These are phyloP conservation scores for Melospiza georgiana DNA, from an alignment of 2,113 vertebrate species.

Conservation along the genomic window DNA sequence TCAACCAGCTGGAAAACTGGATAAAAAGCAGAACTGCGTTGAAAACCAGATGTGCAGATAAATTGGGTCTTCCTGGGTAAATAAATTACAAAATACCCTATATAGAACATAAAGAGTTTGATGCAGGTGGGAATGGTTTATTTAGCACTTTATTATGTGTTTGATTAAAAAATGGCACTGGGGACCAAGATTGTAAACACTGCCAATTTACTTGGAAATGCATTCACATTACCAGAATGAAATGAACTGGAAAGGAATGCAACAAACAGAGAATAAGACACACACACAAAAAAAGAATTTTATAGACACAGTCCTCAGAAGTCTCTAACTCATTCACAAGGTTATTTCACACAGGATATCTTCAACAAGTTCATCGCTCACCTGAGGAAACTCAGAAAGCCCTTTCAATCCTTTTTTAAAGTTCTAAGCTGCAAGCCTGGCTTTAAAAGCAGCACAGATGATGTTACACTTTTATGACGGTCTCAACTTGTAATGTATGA, in stretches of 20 bases:
- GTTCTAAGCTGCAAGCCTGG: background rate
- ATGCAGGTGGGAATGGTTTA: constrained; percentile 65
- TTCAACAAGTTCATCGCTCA: constrained; percentile 14
- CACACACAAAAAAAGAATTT: background rate
- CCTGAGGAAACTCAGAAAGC: constrained; percentile 11
- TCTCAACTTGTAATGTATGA: background rate
- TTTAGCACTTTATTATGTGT: constrained; percentile 67
- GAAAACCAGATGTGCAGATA: constrained; percentile 64
- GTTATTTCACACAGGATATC: constrained; percentile 42
- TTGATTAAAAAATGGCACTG: constrained; percentile 66
- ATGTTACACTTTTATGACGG: constrained; percentile 4
- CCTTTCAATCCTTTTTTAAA: background rate
- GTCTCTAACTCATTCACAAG: background rate
- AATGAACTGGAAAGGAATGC: constrained; percentile 53
- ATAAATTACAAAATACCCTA: constrained; percentile 57
- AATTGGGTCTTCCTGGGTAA: constrained; percentile 61
- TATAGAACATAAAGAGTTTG: constrained; percentile 20
- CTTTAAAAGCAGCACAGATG: constrained; percentile 1
- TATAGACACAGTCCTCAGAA: constrained; percentile 36
- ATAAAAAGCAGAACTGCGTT: constrained; percentile 50
- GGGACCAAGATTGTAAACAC: constrained; percentile 33
- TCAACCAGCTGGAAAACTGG: constrained; percentile 53
- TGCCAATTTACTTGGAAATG: constrained; percentile 49
- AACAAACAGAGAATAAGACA: constrained; percentile 6
- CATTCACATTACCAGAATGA: constrained; percentile 31